phyloP scores from a whole-genome alignment of 2,113 vertebrate species.

The Trematomus loennbergii region DNA sequence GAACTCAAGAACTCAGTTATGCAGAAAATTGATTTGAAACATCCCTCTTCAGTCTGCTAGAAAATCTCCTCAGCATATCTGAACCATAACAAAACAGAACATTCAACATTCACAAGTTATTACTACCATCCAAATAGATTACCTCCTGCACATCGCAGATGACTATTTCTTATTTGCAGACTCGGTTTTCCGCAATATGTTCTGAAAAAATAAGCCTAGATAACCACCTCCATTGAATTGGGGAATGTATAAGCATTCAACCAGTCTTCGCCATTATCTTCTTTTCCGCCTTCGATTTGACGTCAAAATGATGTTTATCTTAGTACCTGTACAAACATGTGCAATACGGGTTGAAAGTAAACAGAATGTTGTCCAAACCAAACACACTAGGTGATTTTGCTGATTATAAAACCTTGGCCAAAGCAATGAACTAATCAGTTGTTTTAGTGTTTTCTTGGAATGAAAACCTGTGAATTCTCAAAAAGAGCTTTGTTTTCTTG shows the following conservation, averaged over 20 bases:
- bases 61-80: background rate
- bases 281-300: background rate
- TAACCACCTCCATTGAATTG: background rate
- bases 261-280: background rate
- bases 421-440: conserved; percentile 24
- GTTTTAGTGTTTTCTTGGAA: background rate
- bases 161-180: background rate
- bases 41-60: background rate
- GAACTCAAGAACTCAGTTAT: conserved; percentile 6
- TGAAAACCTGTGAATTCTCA: background rate
- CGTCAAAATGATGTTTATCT: background rate
- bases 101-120: background rate
- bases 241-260: background rate
- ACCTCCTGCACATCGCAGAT: background rate
- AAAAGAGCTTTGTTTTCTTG: background rate
- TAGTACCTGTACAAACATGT: background rate
- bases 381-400: background rate
- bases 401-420: conserved; percentile 11
- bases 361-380: background rate
- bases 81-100: background rate
- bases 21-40: background rate
- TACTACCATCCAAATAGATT: background rate
- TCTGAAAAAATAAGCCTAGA: background rate
- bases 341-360: background rate
- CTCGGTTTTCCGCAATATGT: background rate